Evolutionary conservation across 2,888 invertebrate genomes (phyloP).

Genomic region (Glaucopsyche alexis): DNA sequence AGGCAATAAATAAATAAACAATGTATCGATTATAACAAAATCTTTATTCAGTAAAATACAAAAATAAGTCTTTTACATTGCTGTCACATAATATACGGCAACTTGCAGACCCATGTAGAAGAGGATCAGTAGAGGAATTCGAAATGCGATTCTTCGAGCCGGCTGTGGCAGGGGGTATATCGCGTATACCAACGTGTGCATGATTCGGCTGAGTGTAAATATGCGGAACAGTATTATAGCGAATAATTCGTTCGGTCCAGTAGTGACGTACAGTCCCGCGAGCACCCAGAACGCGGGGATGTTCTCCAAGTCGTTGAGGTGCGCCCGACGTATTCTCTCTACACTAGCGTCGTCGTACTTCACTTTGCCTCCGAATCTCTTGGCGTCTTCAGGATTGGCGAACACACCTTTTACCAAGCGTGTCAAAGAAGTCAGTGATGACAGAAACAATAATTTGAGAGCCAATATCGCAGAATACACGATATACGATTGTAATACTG

Average conservation of each 20-base stretch:
- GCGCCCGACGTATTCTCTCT: constrained; percentile 76
- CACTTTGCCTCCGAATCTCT: constrained; percentile 52
- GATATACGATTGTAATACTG: constrained; percentile 37
- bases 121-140: constrained; percentile 42
- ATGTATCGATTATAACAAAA: background rate
- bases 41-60: background rate
- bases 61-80: constrained; percentile 20
- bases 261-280: constrained; percentile 76
- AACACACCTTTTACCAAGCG: constrained; percentile 54
- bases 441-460: constrained; percentile 54
- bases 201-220: constrained; percentile 69
- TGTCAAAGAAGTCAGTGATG: constrained; percentile 50
- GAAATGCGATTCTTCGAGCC: constrained; percentile 56
- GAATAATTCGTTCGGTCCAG: constrained; percentile 57
- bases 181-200: constrained; percentile 84
- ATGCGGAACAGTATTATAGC: constrained; percentile 48
- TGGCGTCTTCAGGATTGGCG: constrained; percentile 63
- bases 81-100: constrained; percentile 42
- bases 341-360: constrained; percentile 60
- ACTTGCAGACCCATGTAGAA: constrained; percentile 61
- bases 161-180: constrained; percentile 81
- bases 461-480: constrained; percentile 61
- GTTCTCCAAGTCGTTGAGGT: constrained; percentile 86
- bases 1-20: background rate
- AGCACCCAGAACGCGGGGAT: constrained; percentile 83